Percentiles rank a stretch among this genome's conserved stretches.
These are phyloP conservation scores for Clavelina lepadiformis DNA, from an alignment of 23 tunicate species.

Conservation along the genomic window DNA sequence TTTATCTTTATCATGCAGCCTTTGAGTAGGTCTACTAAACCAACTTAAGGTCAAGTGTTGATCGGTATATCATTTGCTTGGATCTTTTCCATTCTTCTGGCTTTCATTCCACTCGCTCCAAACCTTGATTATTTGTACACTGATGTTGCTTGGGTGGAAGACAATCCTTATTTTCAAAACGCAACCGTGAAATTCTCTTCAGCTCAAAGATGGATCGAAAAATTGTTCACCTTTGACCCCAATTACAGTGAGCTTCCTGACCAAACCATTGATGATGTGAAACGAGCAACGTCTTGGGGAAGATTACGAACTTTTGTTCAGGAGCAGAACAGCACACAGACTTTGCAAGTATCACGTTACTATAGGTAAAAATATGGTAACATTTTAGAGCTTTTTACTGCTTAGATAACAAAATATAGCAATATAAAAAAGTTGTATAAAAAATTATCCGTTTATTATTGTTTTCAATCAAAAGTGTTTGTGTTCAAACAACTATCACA, in stretches of 20 bases:
- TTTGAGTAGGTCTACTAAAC: conserved; percentile 3
- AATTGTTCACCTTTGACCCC: not conserved
- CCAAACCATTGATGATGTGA: not conserved
- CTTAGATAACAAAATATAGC: too few relatives aligned
- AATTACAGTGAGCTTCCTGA: not conserved
- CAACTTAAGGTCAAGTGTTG: not conserved
- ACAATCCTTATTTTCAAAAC: conserved; percentile 22
- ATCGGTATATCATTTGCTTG: not conserved
- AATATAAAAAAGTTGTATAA: too few relatives aligned
- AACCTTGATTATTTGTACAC: not conserved
- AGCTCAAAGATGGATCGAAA: not conserved
- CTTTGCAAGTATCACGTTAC: not conserved
- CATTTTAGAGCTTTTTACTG: too few relatives aligned
- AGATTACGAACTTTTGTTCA: not conserved
- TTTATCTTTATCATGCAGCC: conserved; percentile 10
- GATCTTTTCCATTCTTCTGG: conserved; percentile 10
- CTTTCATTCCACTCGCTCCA: conserved; percentile 10
- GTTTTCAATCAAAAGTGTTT: too few relatives aligned
- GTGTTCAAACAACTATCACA: too few relatives aligned
- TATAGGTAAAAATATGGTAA: not conserved
- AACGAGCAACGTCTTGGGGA: not conserved
- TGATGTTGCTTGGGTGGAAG: conserved; percentile 1
- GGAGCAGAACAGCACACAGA: not conserved
- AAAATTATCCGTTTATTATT: too few relatives aligned
- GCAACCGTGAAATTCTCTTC: conserved; percentile 7